These are phyloP conservation scores for Sinosuthora webbiana DNA, from an alignment of 2,113 vertebrate species.

Conservation along the genomic window DNA sequence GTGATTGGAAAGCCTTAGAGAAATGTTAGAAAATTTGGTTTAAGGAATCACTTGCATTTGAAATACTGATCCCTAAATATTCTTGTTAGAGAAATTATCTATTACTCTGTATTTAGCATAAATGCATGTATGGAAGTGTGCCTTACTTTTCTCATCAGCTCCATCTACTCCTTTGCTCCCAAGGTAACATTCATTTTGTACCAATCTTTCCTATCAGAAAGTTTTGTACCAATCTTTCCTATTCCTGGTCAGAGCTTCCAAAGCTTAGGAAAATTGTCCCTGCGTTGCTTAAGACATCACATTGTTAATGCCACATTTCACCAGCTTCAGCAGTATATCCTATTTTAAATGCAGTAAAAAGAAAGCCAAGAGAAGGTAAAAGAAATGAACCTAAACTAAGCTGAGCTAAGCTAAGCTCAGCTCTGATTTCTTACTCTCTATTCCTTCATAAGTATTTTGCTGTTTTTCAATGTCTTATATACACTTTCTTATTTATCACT, in stretches of 20 bases:
- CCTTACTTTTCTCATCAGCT: background rate
- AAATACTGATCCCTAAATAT: background rate
- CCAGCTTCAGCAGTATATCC: background rate
- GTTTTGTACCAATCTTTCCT: background rate
- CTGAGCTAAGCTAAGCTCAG: background rate
- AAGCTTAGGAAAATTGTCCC: background rate
- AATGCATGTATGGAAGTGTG: background rate
- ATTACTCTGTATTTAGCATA: background rate
- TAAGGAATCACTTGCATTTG: background rate
- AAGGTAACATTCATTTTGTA: background rate
- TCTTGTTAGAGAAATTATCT: background rate
- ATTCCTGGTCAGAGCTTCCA: background rate
- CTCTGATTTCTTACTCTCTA: background rate
- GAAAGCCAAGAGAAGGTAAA: background rate
- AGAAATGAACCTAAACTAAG: background rate
- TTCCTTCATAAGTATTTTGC: background rate
- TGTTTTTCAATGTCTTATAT: background rate
- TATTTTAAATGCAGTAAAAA: background rate
- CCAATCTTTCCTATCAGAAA: background rate
- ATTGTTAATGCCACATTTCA: background rate
- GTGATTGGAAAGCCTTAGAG: background rate
- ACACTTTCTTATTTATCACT: background rate
- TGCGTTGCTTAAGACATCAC: background rate
- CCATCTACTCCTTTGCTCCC: background rate
- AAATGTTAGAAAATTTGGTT: background rate